These are phyloP conservation scores for Sussaba pulchella DNA, from an alignment of 2,888 invertebrate species.

Conservation along the genomic window DNA sequence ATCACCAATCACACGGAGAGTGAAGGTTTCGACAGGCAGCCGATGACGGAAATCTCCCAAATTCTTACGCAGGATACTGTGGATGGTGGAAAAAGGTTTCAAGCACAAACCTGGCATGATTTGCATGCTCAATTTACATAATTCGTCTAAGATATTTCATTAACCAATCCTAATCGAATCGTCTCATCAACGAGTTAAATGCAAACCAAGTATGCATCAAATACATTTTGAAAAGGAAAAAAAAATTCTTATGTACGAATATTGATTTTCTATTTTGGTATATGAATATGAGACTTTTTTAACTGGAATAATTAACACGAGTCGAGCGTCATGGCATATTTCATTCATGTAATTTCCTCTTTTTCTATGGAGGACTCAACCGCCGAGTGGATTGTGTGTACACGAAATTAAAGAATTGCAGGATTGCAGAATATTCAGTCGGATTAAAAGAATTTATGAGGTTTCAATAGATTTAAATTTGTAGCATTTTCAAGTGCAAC, in stretches of 20 bases:
- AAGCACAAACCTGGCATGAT: conserved; percentile 73
- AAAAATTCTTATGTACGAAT: background rate
- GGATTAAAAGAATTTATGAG: too few species aligned
- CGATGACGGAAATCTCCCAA: conserved; percentile 76
- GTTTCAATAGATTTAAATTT: too few species aligned
- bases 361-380: background rate
- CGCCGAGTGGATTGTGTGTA: too few species aligned
- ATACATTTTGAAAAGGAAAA: background rate
- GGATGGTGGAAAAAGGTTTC: conserved; percentile 82
- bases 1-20: conserved; percentile 88
- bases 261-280: background rate
- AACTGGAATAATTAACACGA: background rate
- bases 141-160: conserved; percentile 30
- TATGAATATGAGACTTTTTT: conserved; percentile 25
- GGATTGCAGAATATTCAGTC: too few species aligned
- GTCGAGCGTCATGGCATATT: conserved; percentile 5
- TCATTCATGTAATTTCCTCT: conserved; percentile 6
- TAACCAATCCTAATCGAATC: conserved; percentile 22
- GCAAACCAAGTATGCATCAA: background rate
- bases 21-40: conserved; percentile 80
- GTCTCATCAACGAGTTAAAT: conserved; percentile 21
- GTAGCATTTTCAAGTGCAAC: too few species aligned
- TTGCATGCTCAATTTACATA: conserved; percentile 71
- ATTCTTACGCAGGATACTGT: conserved; percentile 78
- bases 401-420: too few species aligned